phyloP scores from a whole-genome alignment of 2,888 invertebrate genomes.

The Luperina testacea region DNA sequence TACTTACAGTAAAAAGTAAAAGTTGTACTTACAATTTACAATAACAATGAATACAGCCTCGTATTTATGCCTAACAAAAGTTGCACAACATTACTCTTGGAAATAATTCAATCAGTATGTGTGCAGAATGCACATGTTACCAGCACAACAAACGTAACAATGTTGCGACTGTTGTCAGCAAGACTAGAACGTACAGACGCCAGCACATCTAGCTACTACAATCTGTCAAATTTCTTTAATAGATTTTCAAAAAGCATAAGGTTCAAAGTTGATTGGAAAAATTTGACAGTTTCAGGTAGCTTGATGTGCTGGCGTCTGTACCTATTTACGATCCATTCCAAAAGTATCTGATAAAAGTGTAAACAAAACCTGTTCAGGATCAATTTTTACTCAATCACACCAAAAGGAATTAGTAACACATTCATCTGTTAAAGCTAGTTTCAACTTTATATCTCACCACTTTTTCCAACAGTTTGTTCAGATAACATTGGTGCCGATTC shows the following conservation, averaged over 20 bases:
- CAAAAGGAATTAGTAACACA: not conserved
- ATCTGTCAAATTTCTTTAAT: too few relatives aligned
- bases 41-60: not conserved
- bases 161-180: not conserved
- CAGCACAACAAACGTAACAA: not conserved
- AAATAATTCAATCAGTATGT: not conserved
- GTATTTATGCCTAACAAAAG: not conserved
- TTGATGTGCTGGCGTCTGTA: too few relatives aligned
- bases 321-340: not conserved
- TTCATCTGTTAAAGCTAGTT: not conserved
- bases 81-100: not conserved
- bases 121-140: too few relatives aligned
- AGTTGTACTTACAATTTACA: not conserved
- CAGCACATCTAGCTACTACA: too few relatives aligned
- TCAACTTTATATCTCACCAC: not conserved
- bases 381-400: not conserved
- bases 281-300: too few relatives aligned
- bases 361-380: not conserved
- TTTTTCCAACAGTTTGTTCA: not conserved
- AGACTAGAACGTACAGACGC: not conserved
- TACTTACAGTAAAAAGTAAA: not conserved
- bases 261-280: too few relatives aligned
- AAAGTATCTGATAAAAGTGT: not conserved
- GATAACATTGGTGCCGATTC: not conserved
- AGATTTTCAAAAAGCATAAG: too few relatives aligned